Base-by-base conservation (phyloP, 1,140 invertebrate species). In the Philotrypesis tridentata region DNA sequence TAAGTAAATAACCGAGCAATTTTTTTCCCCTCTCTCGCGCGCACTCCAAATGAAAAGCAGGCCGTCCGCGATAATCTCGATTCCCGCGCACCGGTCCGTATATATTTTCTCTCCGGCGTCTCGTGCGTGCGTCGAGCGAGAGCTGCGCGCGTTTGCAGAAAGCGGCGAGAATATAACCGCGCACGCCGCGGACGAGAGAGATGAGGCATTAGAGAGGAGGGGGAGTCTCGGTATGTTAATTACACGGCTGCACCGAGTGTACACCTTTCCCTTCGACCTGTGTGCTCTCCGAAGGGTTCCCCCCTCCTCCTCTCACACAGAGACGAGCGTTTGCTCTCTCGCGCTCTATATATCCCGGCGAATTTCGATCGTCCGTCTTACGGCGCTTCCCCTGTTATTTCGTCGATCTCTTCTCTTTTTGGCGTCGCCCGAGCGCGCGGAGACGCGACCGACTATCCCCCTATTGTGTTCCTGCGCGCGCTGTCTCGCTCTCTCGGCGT, bases 171-270 rank as follows among this genome's bases (percentile, higher is more conserved):
- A 75, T 55, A 55, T 43, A 43, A 43, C 40, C 40, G 40, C n/a
- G n/a, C n/a, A 43, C 29, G 48, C 25, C n/a, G 21, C 7, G 27
- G 23, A 79, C 83, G 79, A 82, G 82, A 76, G 82, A 27, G 63
- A 25, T 31, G 33, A 70, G 68, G 33, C 21, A 70, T 31, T 27
- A 70, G 68, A 70, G 68, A n/a, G 68, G 33, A 70, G 21, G 85
- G 84, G 84, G 85, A 87, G 86, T 87, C 88, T 91, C 88, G 90
- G 90, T 91, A 91, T 91, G 90, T 91, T 91, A 91, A 91, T 91
- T 91, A 91, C 89, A 91, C 88, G 48, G 48, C 48, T 55, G 48
- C 48, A 55, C 48, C 48, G 48, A 55, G 48, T 17, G 48, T 55
- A 55, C 48, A 55, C 48, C 48, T 55, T 55, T 55, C 48, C 48